phyloP scores from a whole-genome alignment of 2,797 vertebrate genomes.

The Sebastes paucispinis region DNA sequence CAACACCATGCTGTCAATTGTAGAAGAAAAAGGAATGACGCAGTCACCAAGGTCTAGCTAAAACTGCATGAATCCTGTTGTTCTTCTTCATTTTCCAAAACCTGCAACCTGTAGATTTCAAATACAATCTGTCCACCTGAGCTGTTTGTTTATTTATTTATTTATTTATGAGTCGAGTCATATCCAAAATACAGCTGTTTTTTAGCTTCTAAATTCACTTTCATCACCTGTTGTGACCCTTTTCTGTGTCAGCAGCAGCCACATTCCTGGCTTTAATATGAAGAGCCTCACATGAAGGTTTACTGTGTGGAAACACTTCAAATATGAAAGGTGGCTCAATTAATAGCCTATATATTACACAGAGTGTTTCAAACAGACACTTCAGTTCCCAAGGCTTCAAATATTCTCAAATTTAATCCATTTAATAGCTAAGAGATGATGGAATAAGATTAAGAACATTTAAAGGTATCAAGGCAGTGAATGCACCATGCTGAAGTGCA shows the following conservation, averaged over 20 bases:
- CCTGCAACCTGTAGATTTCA: background rate
- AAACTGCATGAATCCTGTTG: background rate
- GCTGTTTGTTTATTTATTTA: too few relatives aligned
- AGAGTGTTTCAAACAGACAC: background rate
- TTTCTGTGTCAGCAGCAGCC: background rate
- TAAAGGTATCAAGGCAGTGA: background rate
- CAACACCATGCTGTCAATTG: conserved; percentile 49
- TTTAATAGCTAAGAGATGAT: background rate
- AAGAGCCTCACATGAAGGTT: background rate
- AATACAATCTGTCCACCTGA: background rate
- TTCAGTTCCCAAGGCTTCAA: background rate
- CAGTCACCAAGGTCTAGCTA: background rate
- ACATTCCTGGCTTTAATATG: conserved; percentile 28
- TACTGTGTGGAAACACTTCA: background rate
- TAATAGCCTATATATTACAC: background rate
- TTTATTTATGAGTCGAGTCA: background rate
- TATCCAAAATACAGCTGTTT: background rate
- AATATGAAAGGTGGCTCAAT: background rate
- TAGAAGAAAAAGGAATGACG: conserved; percentile 7
- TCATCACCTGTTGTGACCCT: background rate
- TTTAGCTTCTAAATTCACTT: background rate
- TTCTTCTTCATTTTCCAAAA: background rate
- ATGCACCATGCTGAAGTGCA: background rate
- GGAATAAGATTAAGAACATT: background rate
- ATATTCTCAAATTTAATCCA: background rate